Evolutionary conservation across 2,888 invertebrate species (phyloP).

Genomic region (Drosophila multiciliata): DNA sequence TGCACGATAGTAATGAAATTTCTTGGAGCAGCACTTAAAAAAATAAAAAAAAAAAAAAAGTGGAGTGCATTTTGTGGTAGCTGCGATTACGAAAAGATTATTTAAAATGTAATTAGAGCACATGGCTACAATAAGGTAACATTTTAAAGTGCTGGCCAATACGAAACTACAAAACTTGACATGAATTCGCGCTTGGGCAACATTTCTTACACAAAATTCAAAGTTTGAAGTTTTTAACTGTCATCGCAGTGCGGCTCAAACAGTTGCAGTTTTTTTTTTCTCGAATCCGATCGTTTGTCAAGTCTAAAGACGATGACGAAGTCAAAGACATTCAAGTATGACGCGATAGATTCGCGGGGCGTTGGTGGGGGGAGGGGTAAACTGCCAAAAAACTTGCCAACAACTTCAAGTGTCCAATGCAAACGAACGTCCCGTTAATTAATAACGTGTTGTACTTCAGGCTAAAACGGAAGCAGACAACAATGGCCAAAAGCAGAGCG

Average conservation of each 20-base stretch:
- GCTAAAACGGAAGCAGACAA: conserved; percentile 65
- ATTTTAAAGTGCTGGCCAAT: conserved; percentile 46
- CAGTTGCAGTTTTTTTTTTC: conserved; percentile 49
- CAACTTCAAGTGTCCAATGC: conserved; percentile 30
- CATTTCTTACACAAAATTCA: conserved; percentile 33
- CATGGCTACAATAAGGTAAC: conserved; percentile 36
- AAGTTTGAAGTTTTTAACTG: conserved; percentile 21
- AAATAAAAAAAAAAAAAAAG: neutral
- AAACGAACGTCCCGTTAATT: conserved; percentile 51
- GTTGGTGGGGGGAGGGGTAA: conserved; percentile 1
- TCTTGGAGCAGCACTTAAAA: conserved; percentile 64
- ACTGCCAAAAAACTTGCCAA: conserved; percentile 32
- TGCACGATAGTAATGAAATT: conserved; percentile 40
- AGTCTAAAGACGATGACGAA: conserved; percentile 43
- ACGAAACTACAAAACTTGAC: conserved; percentile 44
- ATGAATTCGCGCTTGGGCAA: conserved; percentile 54
- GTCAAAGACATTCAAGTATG: conserved; percentile 25
- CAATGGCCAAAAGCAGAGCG: conserved; percentile 32
- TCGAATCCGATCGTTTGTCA: conserved; percentile 49
- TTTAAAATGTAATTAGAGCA: conserved; percentile 75
- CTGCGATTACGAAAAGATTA: conserved; percentile 74
- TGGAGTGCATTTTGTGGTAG: conserved; percentile 70
- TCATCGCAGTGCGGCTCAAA: conserved; percentile 28
- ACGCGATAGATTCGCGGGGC: neutral
- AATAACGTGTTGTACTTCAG: conserved; percentile 62